Evolutionary conservation across 2,888 invertebrate genomes (phyloP).

Genomic region (Epirrhoe alternata): DNA sequence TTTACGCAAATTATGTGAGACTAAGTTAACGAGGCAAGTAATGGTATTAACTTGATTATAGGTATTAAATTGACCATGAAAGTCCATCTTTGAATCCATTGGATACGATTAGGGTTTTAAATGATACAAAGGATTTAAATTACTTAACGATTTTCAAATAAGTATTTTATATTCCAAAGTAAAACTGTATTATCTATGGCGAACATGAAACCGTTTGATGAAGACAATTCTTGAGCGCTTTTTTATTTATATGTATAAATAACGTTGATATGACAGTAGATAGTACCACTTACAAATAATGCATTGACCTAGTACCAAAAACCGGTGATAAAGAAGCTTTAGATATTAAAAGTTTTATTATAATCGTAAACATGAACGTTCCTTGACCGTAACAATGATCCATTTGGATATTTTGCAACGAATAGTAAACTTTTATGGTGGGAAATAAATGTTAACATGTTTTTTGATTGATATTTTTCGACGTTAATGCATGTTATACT

Average conservation of each 20-base stretch:
- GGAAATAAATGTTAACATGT: conserved; percentile 31
- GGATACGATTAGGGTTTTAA: no score
- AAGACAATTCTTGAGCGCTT: no score
- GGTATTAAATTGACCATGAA: no score
- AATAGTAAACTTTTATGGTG: conserved; percentile 37
- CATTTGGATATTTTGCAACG: conserved; percentile 33
- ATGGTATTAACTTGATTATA: background rate
- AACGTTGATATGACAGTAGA: background rate
- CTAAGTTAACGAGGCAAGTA: conserved; percentile 2
- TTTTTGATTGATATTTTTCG: conserved; percentile 24
- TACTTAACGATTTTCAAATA: no score
- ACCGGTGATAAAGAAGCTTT: background rate
- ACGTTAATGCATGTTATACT: conserved; percentile 13
- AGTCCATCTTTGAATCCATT: no score
- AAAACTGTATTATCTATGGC: no score
- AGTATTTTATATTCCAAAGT: no score
- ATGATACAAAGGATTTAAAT: no score
- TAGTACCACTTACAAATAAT: background rate
- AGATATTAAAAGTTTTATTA: conserved; percentile 19
- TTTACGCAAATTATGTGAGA: conserved; percentile 19
- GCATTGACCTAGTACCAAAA: background rate
- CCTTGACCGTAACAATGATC: conserved; percentile 31
- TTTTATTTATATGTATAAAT: background rate
- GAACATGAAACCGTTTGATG: no score
- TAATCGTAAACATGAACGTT: conserved; percentile 29